Percentiles rank a stretch among this genome's conserved stretches.
These are phyloP conservation scores for Ginglymostoma cirratum DNA, from an alignment of 2,113 vertebrate genomes.

Conservation along the genomic window DNA sequence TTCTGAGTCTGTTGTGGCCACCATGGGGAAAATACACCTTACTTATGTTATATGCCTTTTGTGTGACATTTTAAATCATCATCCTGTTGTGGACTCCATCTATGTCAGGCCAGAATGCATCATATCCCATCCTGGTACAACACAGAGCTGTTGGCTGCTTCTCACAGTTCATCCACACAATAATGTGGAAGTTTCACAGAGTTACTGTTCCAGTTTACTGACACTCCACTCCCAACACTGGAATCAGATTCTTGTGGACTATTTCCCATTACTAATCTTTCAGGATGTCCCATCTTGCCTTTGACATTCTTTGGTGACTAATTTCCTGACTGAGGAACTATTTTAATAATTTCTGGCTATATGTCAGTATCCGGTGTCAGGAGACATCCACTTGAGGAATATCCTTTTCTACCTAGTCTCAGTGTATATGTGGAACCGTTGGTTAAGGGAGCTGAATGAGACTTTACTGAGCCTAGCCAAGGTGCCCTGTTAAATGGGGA, in stretches of 20 bases:
- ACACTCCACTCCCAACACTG: not conserved
- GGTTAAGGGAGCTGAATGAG: not conserved
- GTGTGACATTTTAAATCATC: not conserved
- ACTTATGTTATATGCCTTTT: not conserved
- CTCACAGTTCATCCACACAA: not conserved
- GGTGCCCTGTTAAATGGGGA: not conserved
- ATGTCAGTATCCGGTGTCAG: not conserved
- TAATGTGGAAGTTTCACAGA: not conserved
- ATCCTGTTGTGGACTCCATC: not conserved
- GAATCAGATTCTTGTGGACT: not conserved
- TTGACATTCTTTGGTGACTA: not conserved
- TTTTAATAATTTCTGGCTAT: not conserved
- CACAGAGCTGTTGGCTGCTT: not conserved
- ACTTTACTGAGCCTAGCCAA: not conserved
- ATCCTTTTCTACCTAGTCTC: not conserved
- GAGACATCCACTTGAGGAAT: not conserved
- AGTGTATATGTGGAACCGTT: not conserved
- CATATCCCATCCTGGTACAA: not conserved
- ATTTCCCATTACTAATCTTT: not conserved
- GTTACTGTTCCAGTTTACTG: not conserved
- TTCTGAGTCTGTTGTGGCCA: not conserved
- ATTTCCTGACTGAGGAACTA: not conserved
- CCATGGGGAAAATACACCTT: not conserved
- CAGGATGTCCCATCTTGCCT: not conserved
- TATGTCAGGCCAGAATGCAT: not conserved